phyloP scores from a whole-genome alignment of 2,797 vertebrate genomes.

The Xenentodon cancila region DNA sequence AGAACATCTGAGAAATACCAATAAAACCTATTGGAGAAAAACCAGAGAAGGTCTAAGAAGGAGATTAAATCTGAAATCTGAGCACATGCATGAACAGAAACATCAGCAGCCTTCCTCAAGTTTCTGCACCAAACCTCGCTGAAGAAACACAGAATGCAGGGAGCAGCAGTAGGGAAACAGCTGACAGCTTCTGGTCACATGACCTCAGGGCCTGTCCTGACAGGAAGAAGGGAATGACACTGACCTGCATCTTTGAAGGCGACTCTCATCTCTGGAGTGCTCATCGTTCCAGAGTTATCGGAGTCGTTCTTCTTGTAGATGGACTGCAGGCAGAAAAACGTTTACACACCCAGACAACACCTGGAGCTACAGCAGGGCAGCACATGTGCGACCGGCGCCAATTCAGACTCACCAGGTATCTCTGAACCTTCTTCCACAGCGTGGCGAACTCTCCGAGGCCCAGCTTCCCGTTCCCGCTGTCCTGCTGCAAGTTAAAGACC shows the following conservation, averaged over 20 bases:
- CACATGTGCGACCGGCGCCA: neutral
- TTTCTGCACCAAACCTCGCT: neutral
- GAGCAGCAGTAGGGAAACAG: neutral
- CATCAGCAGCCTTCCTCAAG: no score
- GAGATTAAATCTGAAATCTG: no score
- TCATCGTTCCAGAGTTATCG: conserved; percentile 83
- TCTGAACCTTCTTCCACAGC: conserved; percentile 91
- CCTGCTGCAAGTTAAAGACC: conserved; percentile 81
- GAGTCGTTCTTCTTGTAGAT: conserved; percentile 85
- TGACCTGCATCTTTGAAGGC: conserved; percentile 88
- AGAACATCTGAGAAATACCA: no score
- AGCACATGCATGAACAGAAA: no score
- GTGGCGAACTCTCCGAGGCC: conserved; percentile 86
- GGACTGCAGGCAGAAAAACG: conserved; percentile 59
- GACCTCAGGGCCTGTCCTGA: neutral
- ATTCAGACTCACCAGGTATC: conserved; percentile 84
- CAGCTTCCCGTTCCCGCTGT: conserved; percentile 83
- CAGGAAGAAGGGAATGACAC: conserved; percentile 6
- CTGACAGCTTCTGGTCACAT: neutral
- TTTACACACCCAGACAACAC: neutral
- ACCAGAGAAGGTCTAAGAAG: no score
- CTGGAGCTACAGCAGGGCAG: no score
- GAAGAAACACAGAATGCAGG: neutral
- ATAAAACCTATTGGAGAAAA: no score
- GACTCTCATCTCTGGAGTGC: conserved; percentile 85